Evolutionary conservation across 2,797 vertebrate genomes (phyloP), one percentile per base, ranked within the genome.

Genomic region (Rhinatrema bivittatum): DNA sequence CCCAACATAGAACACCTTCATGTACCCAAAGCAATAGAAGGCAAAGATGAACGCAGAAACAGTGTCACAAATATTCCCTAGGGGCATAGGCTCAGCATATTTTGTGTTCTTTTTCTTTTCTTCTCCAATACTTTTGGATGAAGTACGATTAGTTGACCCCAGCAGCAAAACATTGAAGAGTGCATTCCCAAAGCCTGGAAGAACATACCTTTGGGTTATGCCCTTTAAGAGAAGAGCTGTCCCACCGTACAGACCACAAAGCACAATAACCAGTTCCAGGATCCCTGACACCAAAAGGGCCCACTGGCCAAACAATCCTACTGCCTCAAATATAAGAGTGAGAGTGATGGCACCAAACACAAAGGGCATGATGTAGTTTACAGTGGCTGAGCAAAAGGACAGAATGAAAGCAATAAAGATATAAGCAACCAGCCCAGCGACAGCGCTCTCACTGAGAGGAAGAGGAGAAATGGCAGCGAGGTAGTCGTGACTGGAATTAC

Each of bases 51-150:
- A 89, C 2, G 90, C 17, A 3, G 87, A 74, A 27, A 91, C 22
- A 0, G 86, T 84, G 31, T 91, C 82, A 1, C 87, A 89, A 67
- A 93, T 81, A 60, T 86, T 87, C 22, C 87, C 84, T 26, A 94
- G 68, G 2, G 90, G 91, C 86, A 91, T 89, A 3, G 91, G 89
- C 59, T 94, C 91, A 0, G 89, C 91, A 2, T 94, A 94, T 49
- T 92, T 93, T 0, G 90, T 93, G 50, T 93, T 92, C 70, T 91
- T 93, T 42, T 90, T 90, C 52, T 90, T 91, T 34, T 91, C 89
- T 32, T 90, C 80, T 18, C 82, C 86, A 4, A 67, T 41, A 32
- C 62, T 78, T 31, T 85, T 78, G 18, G 82, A 57, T 16, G 58
- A 82, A 44, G 53, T 46, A n/a, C 70, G 72, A 50, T 73, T 89